These are phyloP conservation scores for Pyrrhosoma nymphula DNA, from an alignment of 2,888 invertebrate genomes.

Conservation along the genomic window DNA sequence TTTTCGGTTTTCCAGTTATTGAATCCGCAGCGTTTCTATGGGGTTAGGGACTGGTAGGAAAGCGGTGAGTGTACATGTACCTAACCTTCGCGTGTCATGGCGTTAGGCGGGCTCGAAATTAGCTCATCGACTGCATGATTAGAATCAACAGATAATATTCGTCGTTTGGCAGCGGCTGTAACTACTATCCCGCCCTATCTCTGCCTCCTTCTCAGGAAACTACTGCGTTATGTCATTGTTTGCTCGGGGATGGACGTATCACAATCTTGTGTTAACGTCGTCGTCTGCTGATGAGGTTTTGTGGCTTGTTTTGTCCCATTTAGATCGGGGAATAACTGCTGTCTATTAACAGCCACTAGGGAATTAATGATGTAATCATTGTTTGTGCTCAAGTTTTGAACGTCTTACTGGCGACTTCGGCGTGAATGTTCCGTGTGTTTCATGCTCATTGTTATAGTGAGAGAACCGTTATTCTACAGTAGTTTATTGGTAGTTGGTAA, in stretches of 20 bases:
- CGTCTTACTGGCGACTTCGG: too few relatives aligned
- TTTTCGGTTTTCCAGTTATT: conserved; percentile 57
- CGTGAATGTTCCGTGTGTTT: too few relatives aligned
- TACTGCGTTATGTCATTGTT: not conserved
- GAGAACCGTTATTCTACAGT: too few relatives aligned
- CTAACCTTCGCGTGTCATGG: not conserved
- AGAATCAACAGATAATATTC: not conserved
- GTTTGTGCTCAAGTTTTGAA: too few relatives aligned
- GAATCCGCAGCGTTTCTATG: conserved; percentile 20
- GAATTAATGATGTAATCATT: too few relatives aligned
- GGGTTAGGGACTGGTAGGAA: not conserved
- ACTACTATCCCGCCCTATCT: too few relatives aligned
- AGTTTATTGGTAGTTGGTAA: too few relatives aligned
- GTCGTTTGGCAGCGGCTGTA: not conserved
- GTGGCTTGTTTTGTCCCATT: not conserved
- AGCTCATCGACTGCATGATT: not conserved
- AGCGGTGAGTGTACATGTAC: not conserved
- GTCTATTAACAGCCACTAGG: too few relatives aligned
- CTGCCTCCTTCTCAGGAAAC: not conserved
- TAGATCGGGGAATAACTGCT: too few relatives aligned
- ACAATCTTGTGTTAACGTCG: not conserved
- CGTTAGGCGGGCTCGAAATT: not conserved
- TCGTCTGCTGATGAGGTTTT: not conserved
- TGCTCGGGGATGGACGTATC: not conserved
- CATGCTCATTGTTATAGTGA: too few relatives aligned